Conservation (phyloP, 2,888 invertebrate genomes). For the Philereme transversata region DNA sequence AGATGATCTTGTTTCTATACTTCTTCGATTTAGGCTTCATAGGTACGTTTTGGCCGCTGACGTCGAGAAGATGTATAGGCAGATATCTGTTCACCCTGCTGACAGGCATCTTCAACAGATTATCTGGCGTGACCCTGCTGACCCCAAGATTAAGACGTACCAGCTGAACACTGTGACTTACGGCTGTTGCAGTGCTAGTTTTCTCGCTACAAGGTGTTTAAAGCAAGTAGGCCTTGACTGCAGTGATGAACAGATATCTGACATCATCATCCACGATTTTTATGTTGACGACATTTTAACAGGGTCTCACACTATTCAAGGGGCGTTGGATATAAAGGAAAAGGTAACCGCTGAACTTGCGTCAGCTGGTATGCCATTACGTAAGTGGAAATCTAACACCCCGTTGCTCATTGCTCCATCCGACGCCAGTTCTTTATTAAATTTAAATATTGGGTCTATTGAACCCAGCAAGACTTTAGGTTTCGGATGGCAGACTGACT, state of each 20-base stretch:
- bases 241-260: constrained; percentile 6
- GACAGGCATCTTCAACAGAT: constrained; percentile 36
- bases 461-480: constrained; percentile 40
- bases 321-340: constrained; percentile 2
- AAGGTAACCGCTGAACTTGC: constrained; percentile 9
- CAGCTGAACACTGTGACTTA: constrained; percentile 41
- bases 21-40: constrained; percentile 34
- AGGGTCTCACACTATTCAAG: constrained; percentile 1
- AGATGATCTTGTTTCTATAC: constrained; percentile 39
- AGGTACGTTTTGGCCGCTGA: constrained; percentile 35
- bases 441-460: constrained; percentile 9
- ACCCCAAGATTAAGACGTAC: too few species aligned
- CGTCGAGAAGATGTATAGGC: constrained; percentile 42
- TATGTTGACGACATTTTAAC: constrained; percentile 29
- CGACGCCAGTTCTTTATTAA: constrained; percentile 4
- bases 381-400: constrained; percentile 13
- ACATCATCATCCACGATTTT: constrained; percentile 28
- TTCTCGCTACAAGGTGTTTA: constrained; percentile 28
- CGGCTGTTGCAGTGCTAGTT: constrained; percentile 40
- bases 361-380: constrained; percentile 9
- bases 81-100: constrained; percentile 26
- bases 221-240: constrained; percentile 20
- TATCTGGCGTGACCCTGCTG: constrained; percentile 39
- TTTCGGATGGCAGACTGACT: constrained; percentile 39
- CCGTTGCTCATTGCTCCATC: constrained; percentile 8